Conservation (phyloP, 2,888 invertebrate genomes). For the Thymelicus acteon region DNA sequence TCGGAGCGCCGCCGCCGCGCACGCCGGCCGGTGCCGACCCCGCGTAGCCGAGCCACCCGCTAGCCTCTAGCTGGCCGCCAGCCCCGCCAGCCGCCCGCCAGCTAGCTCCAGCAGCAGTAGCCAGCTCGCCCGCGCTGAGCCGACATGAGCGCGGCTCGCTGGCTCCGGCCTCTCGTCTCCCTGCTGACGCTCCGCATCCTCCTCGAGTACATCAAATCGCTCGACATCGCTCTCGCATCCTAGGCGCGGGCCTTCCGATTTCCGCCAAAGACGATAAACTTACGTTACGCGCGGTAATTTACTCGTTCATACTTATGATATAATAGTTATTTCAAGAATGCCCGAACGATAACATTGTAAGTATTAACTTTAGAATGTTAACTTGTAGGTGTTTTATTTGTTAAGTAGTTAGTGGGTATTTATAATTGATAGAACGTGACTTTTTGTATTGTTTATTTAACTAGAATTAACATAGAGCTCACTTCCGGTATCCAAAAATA, state of each 20-base stretch:
- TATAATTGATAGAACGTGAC: background rate
- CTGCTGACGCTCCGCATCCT: slow-evolving; percentile 71
- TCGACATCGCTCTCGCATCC: slow-evolving; percentile 56
- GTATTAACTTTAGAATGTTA: slow-evolving; percentile 50
- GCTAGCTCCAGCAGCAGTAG: slow-evolving; percentile 43
- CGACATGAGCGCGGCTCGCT: slow-evolving; percentile 56
- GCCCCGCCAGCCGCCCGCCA: too few species aligned
- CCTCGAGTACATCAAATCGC: slow-evolving; percentile 75
- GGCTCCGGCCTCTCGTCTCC: slow-evolving; percentile 65
- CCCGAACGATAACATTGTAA: slow-evolving; percentile 64
- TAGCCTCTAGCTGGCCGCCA: too few species aligned
- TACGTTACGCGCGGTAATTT: slow-evolving; percentile 50
- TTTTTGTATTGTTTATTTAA: background rate
- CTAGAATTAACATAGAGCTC: background rate
- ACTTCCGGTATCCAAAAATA: background rate
- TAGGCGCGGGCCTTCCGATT: slow-evolving; percentile 43
- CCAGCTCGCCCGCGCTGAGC: slow-evolving; percentile 48
- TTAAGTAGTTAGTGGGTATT: slow-evolving; percentile 1
- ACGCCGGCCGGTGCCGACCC: slow-evolving; percentile 52
- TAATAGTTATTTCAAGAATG: slow-evolving; percentile 57
- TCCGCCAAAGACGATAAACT: slow-evolving; percentile 53
- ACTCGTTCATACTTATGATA: slow-evolving; percentile 36
- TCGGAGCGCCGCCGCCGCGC: slow-evolving; percentile 63
- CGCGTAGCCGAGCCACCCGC: slow-evolving; percentile 23
- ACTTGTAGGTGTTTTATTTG: background rate